Evolutionary conservation across 2,888 invertebrate genomes (phyloP).

Genomic region (Drosophila yooni): DNA sequence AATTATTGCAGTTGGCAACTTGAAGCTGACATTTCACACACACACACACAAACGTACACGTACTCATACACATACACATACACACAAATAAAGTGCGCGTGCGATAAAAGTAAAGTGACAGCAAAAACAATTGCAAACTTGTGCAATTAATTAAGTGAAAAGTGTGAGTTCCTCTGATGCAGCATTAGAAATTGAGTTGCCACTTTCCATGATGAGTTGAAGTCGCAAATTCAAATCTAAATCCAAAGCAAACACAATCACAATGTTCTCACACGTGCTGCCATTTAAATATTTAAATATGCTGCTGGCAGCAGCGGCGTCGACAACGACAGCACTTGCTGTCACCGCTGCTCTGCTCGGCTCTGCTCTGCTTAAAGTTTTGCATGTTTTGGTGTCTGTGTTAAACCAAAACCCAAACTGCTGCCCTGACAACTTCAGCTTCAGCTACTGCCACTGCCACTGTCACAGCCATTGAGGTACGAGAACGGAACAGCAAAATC

Average conservation of each 20-base stretch:
- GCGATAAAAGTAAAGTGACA: slow-evolving; percentile 78
- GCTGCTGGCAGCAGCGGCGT: slow-evolving; percentile 68
- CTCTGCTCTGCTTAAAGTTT: slow-evolving; percentile 63
- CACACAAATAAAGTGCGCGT: slow-evolving; percentile 52
- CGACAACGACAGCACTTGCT: slow-evolving; percentile 56
- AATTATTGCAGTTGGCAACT: slow-evolving; percentile 79
- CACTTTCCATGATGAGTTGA: slow-evolving; percentile 49
- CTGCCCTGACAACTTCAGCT: slow-evolving; percentile 52
- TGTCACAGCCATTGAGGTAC: slow-evolving; percentile 16
- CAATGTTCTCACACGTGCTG: slow-evolving; percentile 76
- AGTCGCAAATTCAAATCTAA: slow-evolving; percentile 29
- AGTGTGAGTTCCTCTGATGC: slow-evolving; percentile 60
- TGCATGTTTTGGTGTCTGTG: slow-evolving; percentile 69
- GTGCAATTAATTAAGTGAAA: slow-evolving; percentile 78
- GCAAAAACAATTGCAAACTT: slow-evolving; percentile 78
- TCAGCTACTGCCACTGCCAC: neutral
- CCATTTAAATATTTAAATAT: slow-evolving; percentile 76
- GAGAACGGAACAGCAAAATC: slow-evolving; percentile 37
- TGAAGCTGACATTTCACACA: slow-evolving; percentile 70
- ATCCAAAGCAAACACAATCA: slow-evolving; percentile 35
- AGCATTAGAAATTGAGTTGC: slow-evolving; percentile 56
- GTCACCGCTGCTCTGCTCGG: slow-evolving; percentile 24
- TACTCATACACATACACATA: slow-evolving; percentile 15
- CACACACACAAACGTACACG: slow-evolving; percentile 33
- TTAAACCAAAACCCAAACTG: slow-evolving; percentile 71